Base-by-base conservation (phyloP, 53 echinoderm and acorn worm species). In the Paracentrotus lividus region DNA sequence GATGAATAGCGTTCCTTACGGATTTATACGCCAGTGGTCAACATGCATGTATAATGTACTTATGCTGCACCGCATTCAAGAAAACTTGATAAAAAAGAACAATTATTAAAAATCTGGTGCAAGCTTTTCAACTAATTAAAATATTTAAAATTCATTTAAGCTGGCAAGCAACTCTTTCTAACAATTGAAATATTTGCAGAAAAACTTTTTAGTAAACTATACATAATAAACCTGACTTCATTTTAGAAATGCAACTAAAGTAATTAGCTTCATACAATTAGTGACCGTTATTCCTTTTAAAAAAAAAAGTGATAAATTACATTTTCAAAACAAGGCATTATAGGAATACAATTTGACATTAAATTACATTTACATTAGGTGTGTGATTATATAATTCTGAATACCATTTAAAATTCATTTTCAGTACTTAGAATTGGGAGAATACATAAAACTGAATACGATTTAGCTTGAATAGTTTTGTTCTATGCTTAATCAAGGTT, bases 401-500 rank as follows among this genome's bases (percentile, higher is more conserved):
- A 81, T 81, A 45, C 18, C 81, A 81, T n/a, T 81, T 13, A 18
- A 31, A 57, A 72, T 38, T 40, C 20, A 72, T 40, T 72, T 38
- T 40, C 1, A 38, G 72, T 64, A 64, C 36, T 18, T 14, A 12
- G 51, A 10, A 38, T 40, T 40, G 20, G 47, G n/a, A 27, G 47
- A 81, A 81, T 81, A 81, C 81, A 49, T 47, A 26, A 47, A 47
- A 8, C 47, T 47, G 81, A 81, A 81, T 81, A 81, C 81, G 12
- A 27, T 47, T 44, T 1, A 45, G 27, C 44, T 78, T 45, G 1
- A n/a, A 81, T 24, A 0, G 16, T 76, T 52, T 47, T 81, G 81
- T n/a, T 81, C 81, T n/a, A 12, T 42, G 81, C n/a, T 81, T 47
- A 81, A 13, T n/a, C n/a, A n/a, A n/a, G n/a, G n/a, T n/a, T n/a